Percentiles rank a stretch among this genome's conserved stretches.
phyloP scores from a whole-genome alignment of 2,797 vertebrate genomes.

The Lepilemur septentrionalis region DNA sequence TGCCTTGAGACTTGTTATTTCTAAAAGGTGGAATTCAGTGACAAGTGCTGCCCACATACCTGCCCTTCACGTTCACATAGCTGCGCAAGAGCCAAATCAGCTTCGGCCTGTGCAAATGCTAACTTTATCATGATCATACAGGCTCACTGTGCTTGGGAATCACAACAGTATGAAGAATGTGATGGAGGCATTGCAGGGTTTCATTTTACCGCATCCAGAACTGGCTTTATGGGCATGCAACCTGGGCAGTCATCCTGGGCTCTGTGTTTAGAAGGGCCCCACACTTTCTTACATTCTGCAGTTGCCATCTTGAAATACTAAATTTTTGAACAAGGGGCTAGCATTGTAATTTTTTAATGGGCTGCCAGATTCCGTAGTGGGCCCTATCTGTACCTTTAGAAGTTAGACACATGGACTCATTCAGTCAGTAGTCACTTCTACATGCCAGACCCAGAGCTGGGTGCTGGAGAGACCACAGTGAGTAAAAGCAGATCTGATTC shows the following conservation, averaged over 20 bases:
- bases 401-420: neutral
- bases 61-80: neutral
- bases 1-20: neutral
- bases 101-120: neutral
- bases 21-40: neutral
- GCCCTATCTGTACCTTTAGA: neutral
- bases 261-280: neutral
- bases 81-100: neutral
- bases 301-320: neutral
- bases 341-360: neutral
- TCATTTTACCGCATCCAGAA: fast-evolving
- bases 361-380: neutral
- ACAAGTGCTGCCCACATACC: neutral
- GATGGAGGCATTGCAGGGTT: neutral
- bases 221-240: fast-evolving
- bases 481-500: neutral
- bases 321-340: neutral
- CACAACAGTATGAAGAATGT: neutral
- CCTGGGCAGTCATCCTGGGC: neutral
- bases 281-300: neutral
- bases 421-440: neutral
- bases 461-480: neutral
- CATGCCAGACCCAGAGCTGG: neutral
- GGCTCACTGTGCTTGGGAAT: neutral
- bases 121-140: neutral